A percentile compares a stretch with the other conserved stretches of the same genome.
These are phyloP conservation scores for Phrynocephalus forsythii DNA, from an alignment of 2,797 vertebrate species.

Conservation along the genomic window DNA sequence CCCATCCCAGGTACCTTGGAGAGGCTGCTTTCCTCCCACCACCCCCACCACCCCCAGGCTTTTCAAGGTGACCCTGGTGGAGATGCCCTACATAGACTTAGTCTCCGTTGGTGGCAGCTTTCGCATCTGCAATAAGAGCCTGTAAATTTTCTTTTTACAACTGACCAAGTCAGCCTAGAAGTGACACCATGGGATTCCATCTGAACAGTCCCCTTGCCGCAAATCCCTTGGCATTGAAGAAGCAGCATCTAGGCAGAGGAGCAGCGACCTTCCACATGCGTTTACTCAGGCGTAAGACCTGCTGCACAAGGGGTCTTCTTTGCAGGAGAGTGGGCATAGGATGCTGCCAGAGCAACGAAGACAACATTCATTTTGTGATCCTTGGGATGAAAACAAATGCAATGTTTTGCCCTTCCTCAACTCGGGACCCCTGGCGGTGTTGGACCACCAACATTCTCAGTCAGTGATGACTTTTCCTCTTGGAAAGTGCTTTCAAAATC, in stretches of 20 bases:
- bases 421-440: no score
- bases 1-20: neutral
- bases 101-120: neutral
- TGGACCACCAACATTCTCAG: no score
- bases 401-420: no score
- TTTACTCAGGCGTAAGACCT: neutral
- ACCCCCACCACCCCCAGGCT: neutral
- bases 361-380: no score
- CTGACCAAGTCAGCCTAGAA: neutral
- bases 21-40: neutral
- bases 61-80: conserved; percentile 8
- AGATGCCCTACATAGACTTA: neutral
- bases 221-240: neutral
- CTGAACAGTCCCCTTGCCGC: neutral
- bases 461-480: no score
- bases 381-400: no score
- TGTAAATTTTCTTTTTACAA: no score
- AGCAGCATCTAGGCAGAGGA: neutral
- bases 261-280: neutral
- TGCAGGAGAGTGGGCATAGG: no score
- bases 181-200: no score
- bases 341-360: no score
- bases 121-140: neutral
- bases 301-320: no score
- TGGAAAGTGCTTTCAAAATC: no score